Evolutionary conservation across 2,797 vertebrate genomes (phyloP), one percentile per base, ranked within the genome.

Genomic region (Smutsia gigantea): DNA sequence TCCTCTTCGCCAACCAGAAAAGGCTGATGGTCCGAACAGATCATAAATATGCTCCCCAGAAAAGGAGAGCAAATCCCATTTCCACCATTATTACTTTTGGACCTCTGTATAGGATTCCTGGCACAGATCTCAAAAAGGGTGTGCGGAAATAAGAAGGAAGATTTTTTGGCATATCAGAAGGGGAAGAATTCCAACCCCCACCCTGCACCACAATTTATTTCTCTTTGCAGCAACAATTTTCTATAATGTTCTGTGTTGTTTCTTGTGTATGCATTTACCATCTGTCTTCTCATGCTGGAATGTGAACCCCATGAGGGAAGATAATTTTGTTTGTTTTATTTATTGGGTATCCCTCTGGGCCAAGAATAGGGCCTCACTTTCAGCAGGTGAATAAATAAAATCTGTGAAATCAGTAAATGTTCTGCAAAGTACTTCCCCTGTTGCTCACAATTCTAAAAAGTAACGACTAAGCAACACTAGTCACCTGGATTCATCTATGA

Each of bases 401-500:
- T 72, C 57, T 77, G 13, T 10, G 13, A 13, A 17, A 18, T n/a
- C 39, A 5, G 9, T 4, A 7, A 29, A 4, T 2, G 0, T 61
- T 42, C 31, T 21, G 5, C 18, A 51, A 19, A 39, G 61, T 1
- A 0, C 23, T 46, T 21, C 51, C 37, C 83, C 25, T 39, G 31
- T 3, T 31, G 77, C 31, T 66, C 19, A 37, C 10, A 25, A 51
- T 37, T 71, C 13, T 49, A 66, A 69, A 89, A 18, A 31, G 39
- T 6, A 71, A 79, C 25, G 57, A 42, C 29, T 53, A 49, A 61
- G 12, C 7, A 25, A 8, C 23, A 17, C 17, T 3, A 2, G 4
- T 1, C 5, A 6, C 25, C 8, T 1, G n/a, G 34, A 34, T 13
- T 59, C 9, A 63, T 7, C 27, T 11, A 4, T 4, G 29, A n/a